Base-by-base conservation (phyloP, 1,140 invertebrate genomes). In the Drosophila baimaii region DNA sequence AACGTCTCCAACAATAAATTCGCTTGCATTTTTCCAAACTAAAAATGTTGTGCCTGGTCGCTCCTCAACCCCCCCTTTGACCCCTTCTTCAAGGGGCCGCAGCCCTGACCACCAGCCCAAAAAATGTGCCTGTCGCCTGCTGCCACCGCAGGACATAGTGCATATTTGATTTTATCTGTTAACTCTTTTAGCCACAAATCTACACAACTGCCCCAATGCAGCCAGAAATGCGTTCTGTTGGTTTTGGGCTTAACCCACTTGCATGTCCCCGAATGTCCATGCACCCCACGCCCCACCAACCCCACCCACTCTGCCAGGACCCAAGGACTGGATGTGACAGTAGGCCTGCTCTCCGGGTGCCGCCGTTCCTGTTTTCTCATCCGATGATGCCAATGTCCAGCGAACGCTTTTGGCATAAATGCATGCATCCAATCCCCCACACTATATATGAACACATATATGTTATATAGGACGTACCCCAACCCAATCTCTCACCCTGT, bases 131-230 rank as follows among this genome's bases (percentile, higher is more conserved):
- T 81, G 54, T 78, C 74, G 78, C 75, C 75, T 46, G 66, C 76
- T 79, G 80, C 81, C 80, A 76, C 71, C 80, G 64, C 81, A 84
- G 69, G 69, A 77, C 74, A 77, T 43, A 77, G 83, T 86, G 79
- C 82, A 86, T 86, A 86, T 83, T 88, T 86, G 82, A 86, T 86
- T 86, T 88, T 83, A 86, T 86, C 82, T 88, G 82, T 88, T 88
- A 86, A 86, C 82, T 86, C 83, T 86, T 88, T 86, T 86, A 86
- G 82, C 82, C 82, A 83, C 82, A 86, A 86, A 88, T 86, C 82
- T 82, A 79, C 82, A 84, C 77, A 84, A 77, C 81, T 85, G 79
- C 39, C 81, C 83, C 47, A 52, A 85, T 73, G 81, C 59, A 62
- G 52, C 41, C 74, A 51, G 49, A 77, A 77, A 66, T 68, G 72